phyloP scores from a whole-genome alignment of 2,888 invertebrate species.

The Boloria euphrosyne region DNA sequence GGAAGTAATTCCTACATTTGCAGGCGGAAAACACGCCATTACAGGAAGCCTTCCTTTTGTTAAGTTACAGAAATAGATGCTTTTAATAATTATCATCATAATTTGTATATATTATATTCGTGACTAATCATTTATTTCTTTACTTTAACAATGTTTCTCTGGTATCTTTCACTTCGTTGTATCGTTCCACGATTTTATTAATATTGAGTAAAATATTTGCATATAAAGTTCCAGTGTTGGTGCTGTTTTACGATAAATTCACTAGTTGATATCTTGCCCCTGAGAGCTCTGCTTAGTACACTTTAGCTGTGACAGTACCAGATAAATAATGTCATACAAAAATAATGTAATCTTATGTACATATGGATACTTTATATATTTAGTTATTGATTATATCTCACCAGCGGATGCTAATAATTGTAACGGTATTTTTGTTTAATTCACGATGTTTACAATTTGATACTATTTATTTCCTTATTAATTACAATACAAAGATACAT shows the following conservation, averaged over 20 bases:
- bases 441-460: slow-evolving; percentile 28
- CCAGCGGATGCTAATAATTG: slow-evolving; percentile 13
- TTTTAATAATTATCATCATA: not conserved
- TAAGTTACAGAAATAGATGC: slow-evolving; percentile 59
- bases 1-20: slow-evolving; percentile 81
- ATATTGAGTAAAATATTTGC: too few species aligned
- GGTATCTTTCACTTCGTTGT: too few species aligned
- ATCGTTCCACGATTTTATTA: too few species aligned
- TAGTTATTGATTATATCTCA: slow-evolving; percentile 19
- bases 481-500: slow-evolving; percentile 16
- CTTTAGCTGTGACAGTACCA: too few species aligned
- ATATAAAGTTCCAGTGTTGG: too few species aligned
- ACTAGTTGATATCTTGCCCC: too few species aligned
- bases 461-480: slow-evolving; percentile 22
- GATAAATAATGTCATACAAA: too few species aligned
- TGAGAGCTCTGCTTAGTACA: too few species aligned
- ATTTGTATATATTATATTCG: too few species aligned
- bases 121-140: too few species aligned
- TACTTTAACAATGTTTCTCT: too few species aligned
- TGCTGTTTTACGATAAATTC: too few species aligned
- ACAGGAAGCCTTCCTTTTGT: slow-evolving; percentile 79
- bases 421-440: slow-evolving; percentile 23
- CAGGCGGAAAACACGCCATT: slow-evolving; percentile 73
- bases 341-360: not conserved
- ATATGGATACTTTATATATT: slow-evolving; percentile 11